Evolutionary conservation across 2,797 vertebrate genomes (phyloP).

Genomic region (Gadopsis bispinosus): DNA sequence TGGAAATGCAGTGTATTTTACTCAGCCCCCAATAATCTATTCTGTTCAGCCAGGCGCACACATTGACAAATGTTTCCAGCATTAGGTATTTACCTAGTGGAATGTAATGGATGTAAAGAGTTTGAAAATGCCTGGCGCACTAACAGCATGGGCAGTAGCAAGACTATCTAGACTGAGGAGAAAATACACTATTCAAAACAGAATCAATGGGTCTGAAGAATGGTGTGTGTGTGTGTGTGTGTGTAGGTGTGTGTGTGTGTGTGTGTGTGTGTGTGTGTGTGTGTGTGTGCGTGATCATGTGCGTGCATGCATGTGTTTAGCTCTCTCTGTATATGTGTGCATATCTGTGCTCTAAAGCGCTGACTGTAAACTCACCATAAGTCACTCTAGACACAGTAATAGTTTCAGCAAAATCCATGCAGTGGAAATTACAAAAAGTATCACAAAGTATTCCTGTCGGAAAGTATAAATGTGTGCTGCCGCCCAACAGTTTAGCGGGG

Average conservation of each 20-base stretch:
- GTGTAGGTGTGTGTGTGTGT: constrained; percentile 10
- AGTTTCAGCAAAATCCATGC: constrained; percentile 64
- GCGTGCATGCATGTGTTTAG: constrained; percentile 29
- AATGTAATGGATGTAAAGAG: constrained; percentile 88
- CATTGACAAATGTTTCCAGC: constrained; percentile 88
- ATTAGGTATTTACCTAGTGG: constrained; percentile 88
- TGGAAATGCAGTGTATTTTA: constrained; percentile 85
- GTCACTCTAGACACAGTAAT: constrained; percentile 71
- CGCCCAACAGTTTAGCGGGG: constrained; percentile 6
- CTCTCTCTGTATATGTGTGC: constrained; percentile 32
- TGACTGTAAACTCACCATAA: constrained; percentile 70
- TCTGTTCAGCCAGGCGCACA: constrained; percentile 87
- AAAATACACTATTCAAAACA: constrained; percentile 78
- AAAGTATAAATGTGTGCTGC: constrained; percentile 34
- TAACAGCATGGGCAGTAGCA: constrained; percentile 83
- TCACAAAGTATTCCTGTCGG: constrained; percentile 49
- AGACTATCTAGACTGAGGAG: constrained; percentile 79
- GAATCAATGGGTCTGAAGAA: constrained; percentile 79
- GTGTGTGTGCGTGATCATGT: constrained; percentile 2
- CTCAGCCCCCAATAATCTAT: constrained; percentile 86
- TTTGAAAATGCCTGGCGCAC: constrained; percentile 83
- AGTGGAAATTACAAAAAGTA: constrained; percentile 50
- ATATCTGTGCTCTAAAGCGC: constrained; percentile 53
- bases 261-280: too few relatives aligned
- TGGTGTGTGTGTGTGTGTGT: constrained; percentile 39